phyloP scores from a whole-genome alignment of 2,113 vertebrate genomes.

The Oncorhynchus tshawytscha region DNA sequence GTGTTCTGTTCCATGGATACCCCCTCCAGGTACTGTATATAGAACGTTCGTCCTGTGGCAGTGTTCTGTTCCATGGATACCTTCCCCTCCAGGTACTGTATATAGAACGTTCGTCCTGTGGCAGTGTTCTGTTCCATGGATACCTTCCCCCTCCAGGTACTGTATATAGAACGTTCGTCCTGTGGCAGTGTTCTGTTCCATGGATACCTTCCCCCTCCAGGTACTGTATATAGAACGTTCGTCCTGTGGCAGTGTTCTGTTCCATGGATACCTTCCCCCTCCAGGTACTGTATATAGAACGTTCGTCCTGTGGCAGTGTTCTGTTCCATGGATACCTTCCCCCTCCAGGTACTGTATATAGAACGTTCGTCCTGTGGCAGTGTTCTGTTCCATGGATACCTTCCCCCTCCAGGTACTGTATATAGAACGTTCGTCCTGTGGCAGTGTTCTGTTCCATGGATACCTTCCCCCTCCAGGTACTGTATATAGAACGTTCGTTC shows the following conservation, averaged over 20 bases:
- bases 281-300: conserved; percentile 70
- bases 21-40: conserved; percentile 78
- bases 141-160: conserved; percentile 92
- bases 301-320: conserved; percentile 88
- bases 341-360: conserved; percentile 78
- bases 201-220: conserved; percentile 94
- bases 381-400: conserved; percentile 95
- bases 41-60: conserved; percentile 80
- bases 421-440: conserved; percentile 74
- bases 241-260: conserved; percentile 95
- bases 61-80: conserved; percentile 97
- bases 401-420: conserved; percentile 86
- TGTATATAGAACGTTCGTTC: conserved; percentile 47
- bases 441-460: conserved; percentile 96
- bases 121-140: conserved; percentile 96
- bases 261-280: conserved; percentile 95
- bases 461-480: conserved; percentile 92
- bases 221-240: conserved; percentile 31
- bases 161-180: conserved; percentile 47
- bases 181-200: conserved; percentile 98
- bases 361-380: conserved; percentile 83
- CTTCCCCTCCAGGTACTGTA: conserved; percentile 86
- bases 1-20: conserved; percentile 97
- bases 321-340: conserved; percentile 97
- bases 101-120: conserved; percentile 73